Percentiles rank a stretch among this genome's conserved stretches.
Evolutionary conservation across 2,113 vertebrate genomes (phyloP).

Genomic region (Rhea pennata): DNA sequence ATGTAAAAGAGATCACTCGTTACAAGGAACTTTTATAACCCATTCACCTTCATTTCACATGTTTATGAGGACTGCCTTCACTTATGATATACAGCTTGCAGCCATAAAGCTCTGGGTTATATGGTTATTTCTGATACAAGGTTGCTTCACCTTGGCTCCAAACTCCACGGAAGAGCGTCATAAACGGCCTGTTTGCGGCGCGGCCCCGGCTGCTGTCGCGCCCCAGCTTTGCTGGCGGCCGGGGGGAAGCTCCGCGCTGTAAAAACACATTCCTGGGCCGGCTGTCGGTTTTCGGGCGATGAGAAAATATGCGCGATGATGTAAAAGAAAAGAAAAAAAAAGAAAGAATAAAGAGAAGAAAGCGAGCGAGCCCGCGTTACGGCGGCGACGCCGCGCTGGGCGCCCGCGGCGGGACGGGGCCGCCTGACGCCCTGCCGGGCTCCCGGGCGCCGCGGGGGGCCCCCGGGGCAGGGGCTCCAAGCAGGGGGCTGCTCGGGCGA

Average conservation of each 20-base stretch:
- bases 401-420: no score
- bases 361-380: no score
- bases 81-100: conserved; percentile 75
- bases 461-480: no score
- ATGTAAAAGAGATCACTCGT: conserved; percentile 76
- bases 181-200: conserved; percentile 77
- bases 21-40: conserved; percentile 81
- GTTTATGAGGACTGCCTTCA: conserved; percentile 80
- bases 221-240: conserved; percentile 30
- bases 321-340: not conserved
- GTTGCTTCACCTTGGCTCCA: conserved; percentile 80
- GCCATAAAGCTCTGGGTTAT: conserved; percentile 79
- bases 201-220: conserved; percentile 45
- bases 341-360: no score
- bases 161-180: conserved; percentile 78
- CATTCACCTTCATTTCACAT: conserved; percentile 78
- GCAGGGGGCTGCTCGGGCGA: not conserved
- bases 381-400: no score
- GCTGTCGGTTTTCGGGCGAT: fast-evolving
- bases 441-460: no score
- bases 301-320: not conserved
- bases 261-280: not conserved
- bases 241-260: conserved; percentile 18
- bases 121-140: conserved; percentile 76
- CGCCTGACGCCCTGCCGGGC: no score